phyloP scores from a whole-genome alignment of 2,113 vertebrate species.

The Tretioscincus oriximinensis region DNA sequence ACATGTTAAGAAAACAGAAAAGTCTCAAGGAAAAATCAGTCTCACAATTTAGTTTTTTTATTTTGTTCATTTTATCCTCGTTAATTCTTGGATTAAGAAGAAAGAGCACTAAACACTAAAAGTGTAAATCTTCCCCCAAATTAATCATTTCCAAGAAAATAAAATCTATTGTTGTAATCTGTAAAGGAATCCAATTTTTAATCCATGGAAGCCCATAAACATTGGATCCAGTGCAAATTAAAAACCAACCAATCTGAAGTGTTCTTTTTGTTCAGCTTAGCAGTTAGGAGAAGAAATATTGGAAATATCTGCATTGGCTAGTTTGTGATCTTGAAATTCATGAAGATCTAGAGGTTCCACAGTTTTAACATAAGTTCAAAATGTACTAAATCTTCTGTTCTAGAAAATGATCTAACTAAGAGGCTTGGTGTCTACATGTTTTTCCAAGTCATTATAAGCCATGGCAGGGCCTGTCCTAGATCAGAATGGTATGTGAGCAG shows the following conservation, averaged over 20 bases:
- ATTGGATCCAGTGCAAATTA: background rate
- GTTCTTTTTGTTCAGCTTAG: background rate
- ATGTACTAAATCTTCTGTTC: too few species aligned
- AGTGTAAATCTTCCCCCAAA: background rate
- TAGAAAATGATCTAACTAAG: too few species aligned
- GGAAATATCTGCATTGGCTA: too few species aligned
- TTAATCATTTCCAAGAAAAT: too few species aligned
- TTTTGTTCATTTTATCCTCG: slow-evolving; percentile 22
- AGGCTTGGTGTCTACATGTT: too few species aligned
- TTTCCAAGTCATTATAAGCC: too few species aligned
- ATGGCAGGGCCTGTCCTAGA: too few species aligned
- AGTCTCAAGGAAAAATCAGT: slow-evolving; percentile 47
- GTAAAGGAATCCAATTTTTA: background rate
- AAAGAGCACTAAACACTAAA: slow-evolving; percentile 1
- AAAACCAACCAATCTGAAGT: background rate
- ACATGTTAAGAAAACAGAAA: slow-evolving; percentile 68
- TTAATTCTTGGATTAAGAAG: slow-evolving; percentile 52
- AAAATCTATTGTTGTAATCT: background rate
- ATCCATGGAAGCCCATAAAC: background rate
- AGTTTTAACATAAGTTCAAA: too few species aligned
- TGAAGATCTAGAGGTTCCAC: too few species aligned
- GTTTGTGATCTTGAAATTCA: too few species aligned
- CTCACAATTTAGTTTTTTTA: slow-evolving; percentile 49
- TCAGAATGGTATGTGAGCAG: too few species aligned
- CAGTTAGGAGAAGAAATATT: too few species aligned